phyloP scores from a whole-genome alignment of 2,888 invertebrate genomes.

The Diaprepes abbreviatus region DNA sequence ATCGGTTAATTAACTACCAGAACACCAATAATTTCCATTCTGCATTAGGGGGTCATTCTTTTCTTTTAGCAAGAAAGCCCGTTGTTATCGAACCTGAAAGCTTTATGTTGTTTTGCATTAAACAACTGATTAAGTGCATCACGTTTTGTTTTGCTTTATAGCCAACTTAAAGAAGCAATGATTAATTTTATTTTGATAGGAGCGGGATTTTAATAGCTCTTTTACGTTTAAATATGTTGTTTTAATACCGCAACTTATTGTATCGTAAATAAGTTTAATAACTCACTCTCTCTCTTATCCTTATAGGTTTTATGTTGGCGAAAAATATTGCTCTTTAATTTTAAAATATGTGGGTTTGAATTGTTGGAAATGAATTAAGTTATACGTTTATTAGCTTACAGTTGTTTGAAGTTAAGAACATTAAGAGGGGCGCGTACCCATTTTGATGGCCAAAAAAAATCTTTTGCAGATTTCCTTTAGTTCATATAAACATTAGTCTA shows the following conservation, averaged over 20 bases:
- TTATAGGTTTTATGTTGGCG: slow-evolving; percentile 14
- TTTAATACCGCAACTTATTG: slow-evolving; percentile 57
- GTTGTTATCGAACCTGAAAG: slow-evolving; percentile 63
- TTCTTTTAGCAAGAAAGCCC: slow-evolving; percentile 40
- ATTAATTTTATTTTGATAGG: slow-evolving; percentile 64
- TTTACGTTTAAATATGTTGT: slow-evolving; percentile 65
- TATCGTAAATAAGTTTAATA: slow-evolving; percentile 40
- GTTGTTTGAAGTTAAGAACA: no score
- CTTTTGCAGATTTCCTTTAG: no score
- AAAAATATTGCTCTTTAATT: slow-evolving; percentile 13
- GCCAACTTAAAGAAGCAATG: slow-evolving; percentile 60
- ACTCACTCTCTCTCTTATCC: slow-evolving; percentile 26
- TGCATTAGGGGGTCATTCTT: slow-evolving; percentile 28
- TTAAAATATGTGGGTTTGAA: slow-evolving; percentile 17
- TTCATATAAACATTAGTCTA: no score
- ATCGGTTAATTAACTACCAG: not conserved
- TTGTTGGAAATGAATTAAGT: not conserved
- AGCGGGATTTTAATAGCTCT: slow-evolving; percentile 65
- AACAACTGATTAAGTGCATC: slow-evolving; percentile 63
- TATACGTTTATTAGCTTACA: not conserved
- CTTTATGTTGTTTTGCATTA: slow-evolving; percentile 67
- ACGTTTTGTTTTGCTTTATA: slow-evolving; percentile 62
- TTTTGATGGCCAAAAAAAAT: no score
- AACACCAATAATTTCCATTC: slow-evolving; percentile 27
- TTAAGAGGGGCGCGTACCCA: no score